Base-by-base conservation (phyloP, 2,797 vertebrate genomes). In the Catharus ustulatus region DNA sequence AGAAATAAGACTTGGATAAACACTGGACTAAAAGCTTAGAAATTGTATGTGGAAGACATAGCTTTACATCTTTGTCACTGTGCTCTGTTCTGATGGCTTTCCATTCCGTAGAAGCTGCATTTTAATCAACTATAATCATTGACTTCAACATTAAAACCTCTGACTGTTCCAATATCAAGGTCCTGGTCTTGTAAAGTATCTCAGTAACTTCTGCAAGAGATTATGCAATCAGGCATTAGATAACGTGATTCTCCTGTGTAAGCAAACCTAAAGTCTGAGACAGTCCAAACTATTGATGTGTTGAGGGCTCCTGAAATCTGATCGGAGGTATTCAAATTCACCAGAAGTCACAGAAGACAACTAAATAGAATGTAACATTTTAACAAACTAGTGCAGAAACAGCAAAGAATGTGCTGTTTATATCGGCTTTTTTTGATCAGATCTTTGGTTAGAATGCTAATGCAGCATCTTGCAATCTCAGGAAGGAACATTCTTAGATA, bases 11-110 rank as follows among this genome's bases (percentile, higher is more conserved):
- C 26, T 66, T 82, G 29, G 36, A 73, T 30, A 5, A 83, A 34
- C 22, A 71, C 42, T 40, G 14, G 45, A 69, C 74, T 63, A 87
- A 87, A 91, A 89, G 34, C 10, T 72, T 87, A 77, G 48, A 85
- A 90, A 90, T 15, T 26, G 15, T 27, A 69, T 0, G 4, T 52
- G 26, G 34, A 87, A 78, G 30, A 51, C 0, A 0, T 16, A 40
- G 48, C 18, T 64, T 68, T 79, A 58, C 8, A 32, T 51, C 46
- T 89, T 76, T 55, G 67, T 38, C 51, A 54, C 20, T n/a, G 51
- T 16, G 13, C 43, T 66, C 46, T 69, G 30, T 63, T 84, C 59
- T 75, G 30, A 34, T 66, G 48, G 32, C 17, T 87, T 79, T 82
- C n/a, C 9, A 14, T 76, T 79, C 32, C 67, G 61, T 80, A 89